A percentile compares a stretch with the other conserved stretches of the same genome.
These are phyloP conservation scores for Charina bottae DNA, from an alignment of 2,113 vertebrate species.

Conservation along the genomic window DNA sequence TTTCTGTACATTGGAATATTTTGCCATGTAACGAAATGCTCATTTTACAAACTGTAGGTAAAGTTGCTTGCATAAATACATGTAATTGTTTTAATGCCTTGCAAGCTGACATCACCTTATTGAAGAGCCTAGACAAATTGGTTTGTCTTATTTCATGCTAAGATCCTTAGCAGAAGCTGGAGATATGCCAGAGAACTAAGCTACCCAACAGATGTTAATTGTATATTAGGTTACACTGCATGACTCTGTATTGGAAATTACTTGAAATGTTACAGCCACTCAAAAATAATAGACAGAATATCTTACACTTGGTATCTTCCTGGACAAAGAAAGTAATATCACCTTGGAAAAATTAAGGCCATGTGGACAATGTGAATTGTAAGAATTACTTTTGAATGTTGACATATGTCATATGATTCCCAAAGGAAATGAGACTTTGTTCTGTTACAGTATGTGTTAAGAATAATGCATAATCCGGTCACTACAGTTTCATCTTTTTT, in stretches of 20 bases:
- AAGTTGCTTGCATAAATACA: background rate
- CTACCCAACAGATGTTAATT: constrained; percentile 58
- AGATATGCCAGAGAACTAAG: constrained; percentile 40
- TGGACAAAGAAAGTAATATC: background rate
- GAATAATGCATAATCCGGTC: background rate
- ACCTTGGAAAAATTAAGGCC: background rate
- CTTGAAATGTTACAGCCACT: constrained; percentile 52
- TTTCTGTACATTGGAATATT: constrained; percentile 21
- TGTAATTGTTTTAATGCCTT: constrained; percentile 22
- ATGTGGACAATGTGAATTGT: background rate
- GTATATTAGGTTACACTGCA: constrained; percentile 32
- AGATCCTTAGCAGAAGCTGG: constrained; percentile 32
- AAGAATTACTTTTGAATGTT: background rate
- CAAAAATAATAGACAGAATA: constrained; percentile 42
- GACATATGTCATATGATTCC: background rate
- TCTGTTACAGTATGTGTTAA: background rate
- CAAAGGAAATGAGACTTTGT: background rate
- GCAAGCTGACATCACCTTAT: constrained; percentile 3
- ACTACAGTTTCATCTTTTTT: background rate
- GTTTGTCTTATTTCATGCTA: constrained; percentile 41
- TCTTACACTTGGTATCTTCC: constrained; percentile 12
- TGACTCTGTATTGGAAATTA: constrained; percentile 24
- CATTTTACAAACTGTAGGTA: constrained; percentile 28
- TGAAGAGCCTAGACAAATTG: constrained; percentile 51
- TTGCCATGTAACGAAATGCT: constrained; percentile 28